Conservation (phyloP, 2,797 vertebrate species). For the Falco naumanni region DNA sequence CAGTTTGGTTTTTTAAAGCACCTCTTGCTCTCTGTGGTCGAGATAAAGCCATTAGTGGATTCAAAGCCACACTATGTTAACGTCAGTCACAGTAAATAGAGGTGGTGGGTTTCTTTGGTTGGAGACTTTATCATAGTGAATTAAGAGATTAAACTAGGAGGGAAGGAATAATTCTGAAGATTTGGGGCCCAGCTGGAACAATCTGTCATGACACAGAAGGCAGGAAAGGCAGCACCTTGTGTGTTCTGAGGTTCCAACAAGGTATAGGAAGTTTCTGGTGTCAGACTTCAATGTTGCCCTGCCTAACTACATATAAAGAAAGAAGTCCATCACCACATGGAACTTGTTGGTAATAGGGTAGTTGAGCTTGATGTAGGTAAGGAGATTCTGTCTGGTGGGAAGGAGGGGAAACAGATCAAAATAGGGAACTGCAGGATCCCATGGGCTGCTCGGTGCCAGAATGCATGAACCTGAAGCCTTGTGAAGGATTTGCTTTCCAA, state of each 20-base stretch:
- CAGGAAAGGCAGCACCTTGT: not conserved
- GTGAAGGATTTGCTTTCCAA: not conserved
- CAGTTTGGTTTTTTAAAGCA: not conserved
- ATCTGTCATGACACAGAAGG: not conserved
- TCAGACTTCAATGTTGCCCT: not conserved
- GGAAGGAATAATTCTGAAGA: not conserved
- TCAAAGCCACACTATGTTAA: not conserved
- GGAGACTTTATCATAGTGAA: not conserved
- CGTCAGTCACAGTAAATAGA: not conserved
- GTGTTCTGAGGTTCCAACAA: not conserved
- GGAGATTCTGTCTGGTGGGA: not conserved
- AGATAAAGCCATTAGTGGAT: not conserved
- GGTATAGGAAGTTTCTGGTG: not conserved
- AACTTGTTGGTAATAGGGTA: not conserved
- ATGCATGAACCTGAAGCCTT: not conserved
- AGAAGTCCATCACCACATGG: not conserved
- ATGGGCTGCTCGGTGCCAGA: not conserved
- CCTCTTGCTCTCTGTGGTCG: not conserved
- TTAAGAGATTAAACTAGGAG: not conserved
- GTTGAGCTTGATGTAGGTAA: not conserved
- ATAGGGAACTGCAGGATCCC: not conserved
- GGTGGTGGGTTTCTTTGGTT: not conserved
- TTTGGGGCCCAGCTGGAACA: not conserved
- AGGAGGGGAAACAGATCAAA: not conserved
- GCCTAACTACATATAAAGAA: not conserved